Base-by-base conservation (phyloP, 2,888 invertebrate species). In the Aleiodes testaceus region DNA sequence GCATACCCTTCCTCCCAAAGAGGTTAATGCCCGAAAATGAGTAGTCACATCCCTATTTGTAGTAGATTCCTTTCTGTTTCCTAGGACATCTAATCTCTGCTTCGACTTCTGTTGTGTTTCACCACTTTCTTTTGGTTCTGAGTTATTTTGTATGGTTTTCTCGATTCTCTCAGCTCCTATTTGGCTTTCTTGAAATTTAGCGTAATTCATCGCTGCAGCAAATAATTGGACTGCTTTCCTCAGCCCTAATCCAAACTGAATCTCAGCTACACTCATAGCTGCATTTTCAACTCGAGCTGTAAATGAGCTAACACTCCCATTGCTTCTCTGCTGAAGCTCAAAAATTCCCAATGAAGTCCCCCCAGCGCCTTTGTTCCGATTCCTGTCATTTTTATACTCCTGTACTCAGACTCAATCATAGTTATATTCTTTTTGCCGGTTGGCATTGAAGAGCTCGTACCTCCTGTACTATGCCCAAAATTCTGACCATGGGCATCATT, bases 351-450 rank as follows among this genome's bases (percentile, higher is more conserved):
- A 18, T 50, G 16, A 4, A 50, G 50, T 50, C 50, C 4, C 20
- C n/a, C n/a, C n/a, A n/a, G n/a, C n/a, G n/a, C n/a, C n/a, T n/a
- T n/a, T n/a, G n/a, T n/a, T n/a, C n/a, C n/a, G n/a, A n/a, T n/a
- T n/a, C n/a, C n/a, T n/a, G n/a, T n/a, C n/a, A n/a, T n/a, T 52
- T 52, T 22, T 22, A 22, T 52, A 52, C 52, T 52, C 22, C 22
- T 18, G 22, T 52, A 52, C 50, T 50, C 50, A 50, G 50, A 50
- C 50, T 18, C 16, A 3, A 22, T 4, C 22, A 22, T 2, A 22
- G 22, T 22, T 22, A 22, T 22, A 4, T 22, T 22, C 4, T 22
- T 4, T 2, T 22, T 4, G 4, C 22, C 22, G 22, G 22, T 22
- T 22, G 22, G 22, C 22, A 22, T 4, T 22, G 22, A 22, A 22